These are phyloP conservation scores for Pomacea maculata DNA, from an alignment of 1,140 invertebrate species.

Conservation along the genomic window DNA sequence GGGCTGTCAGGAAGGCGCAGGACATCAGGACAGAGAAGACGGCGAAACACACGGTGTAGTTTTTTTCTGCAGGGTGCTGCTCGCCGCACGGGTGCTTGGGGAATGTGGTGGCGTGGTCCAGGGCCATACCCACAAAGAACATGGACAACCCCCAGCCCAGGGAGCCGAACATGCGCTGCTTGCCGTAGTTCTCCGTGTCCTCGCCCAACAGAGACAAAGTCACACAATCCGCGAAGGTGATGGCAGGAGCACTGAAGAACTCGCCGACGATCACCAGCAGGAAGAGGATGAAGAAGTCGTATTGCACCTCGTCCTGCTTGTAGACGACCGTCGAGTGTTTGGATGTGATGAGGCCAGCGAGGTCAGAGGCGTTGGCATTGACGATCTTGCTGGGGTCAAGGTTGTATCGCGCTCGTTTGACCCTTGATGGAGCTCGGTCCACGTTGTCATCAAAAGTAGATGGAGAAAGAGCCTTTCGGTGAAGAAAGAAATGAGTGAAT, in stretches of 20 bases:
- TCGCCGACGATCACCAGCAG: slow-evolving; percentile 89
- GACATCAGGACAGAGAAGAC: slow-evolving; percentile 98
- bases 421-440: slow-evolving; percentile 1
- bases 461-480: no score
- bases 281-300: slow-evolving; percentile 88
- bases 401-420: slow-evolving; percentile 54
- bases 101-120: slow-evolving; percentile 94
- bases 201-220: slow-evolving; percentile 90
- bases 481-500: no score
- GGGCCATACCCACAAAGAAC: slow-evolving; percentile 95
- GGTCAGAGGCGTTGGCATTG: slow-evolving; percentile 70
- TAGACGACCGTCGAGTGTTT: slow-evolving; percentile 95
- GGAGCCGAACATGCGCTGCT: slow-evolving; percentile 98
- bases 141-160: slow-evolving; percentile 97
- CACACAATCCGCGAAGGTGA: slow-evolving; percentile 82
- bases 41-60: slow-evolving; percentile 98
- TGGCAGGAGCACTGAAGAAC: slow-evolving; percentile 96
- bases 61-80: slow-evolving; percentile 76
- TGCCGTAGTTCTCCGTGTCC: slow-evolving; percentile 86
- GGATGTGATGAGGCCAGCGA: slow-evolving; percentile 86
- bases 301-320: slow-evolving; percentile 85
- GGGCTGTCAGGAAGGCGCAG: slow-evolving; percentile 90
- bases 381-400: slow-evolving; percentile 75
- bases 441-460: no score
- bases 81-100: slow-evolving; percentile 81